Evolutionary conservation across 1,140 invertebrate species (phyloP), one percentile per base, ranked within the genome.

Genomic region (Reticulitermes speratus): DNA sequence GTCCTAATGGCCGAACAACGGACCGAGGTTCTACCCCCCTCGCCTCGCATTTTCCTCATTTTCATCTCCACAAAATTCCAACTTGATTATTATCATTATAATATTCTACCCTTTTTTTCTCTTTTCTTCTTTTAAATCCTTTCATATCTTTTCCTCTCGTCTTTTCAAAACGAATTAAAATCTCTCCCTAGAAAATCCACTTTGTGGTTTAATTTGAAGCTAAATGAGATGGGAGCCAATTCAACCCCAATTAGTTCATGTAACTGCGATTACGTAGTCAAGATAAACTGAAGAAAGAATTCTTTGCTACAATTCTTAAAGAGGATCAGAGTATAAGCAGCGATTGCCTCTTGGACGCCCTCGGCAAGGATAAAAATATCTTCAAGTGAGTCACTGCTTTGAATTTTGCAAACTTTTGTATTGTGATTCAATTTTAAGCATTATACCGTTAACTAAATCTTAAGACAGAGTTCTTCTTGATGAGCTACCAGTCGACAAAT

Each of bases 41-140:
- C 14, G 65, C n/a, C 65, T 30, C 25, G 8, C 16, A 25, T 75
- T 75, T 75, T 14, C 65, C n/a, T 75, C 25, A 75, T 75, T 75
- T 75, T 75, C 65, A 75, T 75, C 65, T 75, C 25, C 25, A 75
- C 65, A 75, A 75, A 75, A 75, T 75, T 75, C n/a, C 65, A 75
- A 75, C 65, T 75, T 75, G n/a, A 75, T 75, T 75, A 75, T 75
- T 75, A 75, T 75, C 65, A 75, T 75, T 75, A 75, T 75, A 75
- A 75, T 75, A 75, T 75, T 75, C 65, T 75, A 75, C 65, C n/a
- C 65, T 75, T n/a, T 75, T 75, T 30, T 75, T 75, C 65, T 75
- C 65, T 30, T 75, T 75, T 75, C 65, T 75, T 14, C 65, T 75
- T 75, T 75, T 75, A 75, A 75, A 75, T 9, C n/a, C 65, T 75